A percentile compares a stretch with the other conserved stretches of the same genome.
Evolutionary conservation across 53 echinoderm and acorn worm genomes (phyloP).

Genomic region (Pentamera pediparva): DNA sequence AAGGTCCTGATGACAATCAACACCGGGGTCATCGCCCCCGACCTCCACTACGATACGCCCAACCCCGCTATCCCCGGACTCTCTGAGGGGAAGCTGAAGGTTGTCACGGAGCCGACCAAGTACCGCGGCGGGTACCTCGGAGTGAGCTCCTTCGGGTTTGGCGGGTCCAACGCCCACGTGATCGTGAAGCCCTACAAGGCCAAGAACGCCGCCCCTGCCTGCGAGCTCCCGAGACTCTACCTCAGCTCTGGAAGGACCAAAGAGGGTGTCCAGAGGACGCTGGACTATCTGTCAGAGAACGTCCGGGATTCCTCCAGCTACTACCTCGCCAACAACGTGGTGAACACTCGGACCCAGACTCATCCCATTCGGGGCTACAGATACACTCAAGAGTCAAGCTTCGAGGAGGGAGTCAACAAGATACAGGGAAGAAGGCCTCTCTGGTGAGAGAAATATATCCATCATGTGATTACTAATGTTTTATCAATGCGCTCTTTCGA

Average conservation of each 20-base stretch:
- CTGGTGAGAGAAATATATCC: too few relatives aligned
- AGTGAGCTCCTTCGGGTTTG: conserved; percentile 75
- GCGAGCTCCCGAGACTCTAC: conserved; percentile 32
- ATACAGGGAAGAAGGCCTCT: too few relatives aligned
- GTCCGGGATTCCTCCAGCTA: conserved; percentile 18
- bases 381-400: too few relatives aligned
- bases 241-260: conserved; percentile 56
- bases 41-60: conserved; percentile 64
- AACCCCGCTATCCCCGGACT: conserved; percentile 66
- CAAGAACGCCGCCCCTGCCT: not conserved
- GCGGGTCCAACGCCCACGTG: conserved; percentile 74
- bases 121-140: conserved; percentile 61
- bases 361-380: conserved; percentile 51
- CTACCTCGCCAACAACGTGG: conserved; percentile 44
- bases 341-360: conserved; percentile 42
- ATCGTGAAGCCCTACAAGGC: conserved; percentile 45
- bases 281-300: conserved; percentile 34
- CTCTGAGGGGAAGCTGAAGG: conserved; percentile 66
- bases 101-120: conserved; percentile 53
- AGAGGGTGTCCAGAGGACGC: conserved; percentile 42
- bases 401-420: too few relatives aligned
- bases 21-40: conserved; percentile 60
- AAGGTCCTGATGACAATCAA: conserved; percentile 51
- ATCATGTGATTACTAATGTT: too few relatives aligned
- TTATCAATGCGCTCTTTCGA: too few relatives aligned